phyloP scores from a whole-genome alignment of 2,797 vertebrate genomes.

The Crypturellus tataupa region DNA sequence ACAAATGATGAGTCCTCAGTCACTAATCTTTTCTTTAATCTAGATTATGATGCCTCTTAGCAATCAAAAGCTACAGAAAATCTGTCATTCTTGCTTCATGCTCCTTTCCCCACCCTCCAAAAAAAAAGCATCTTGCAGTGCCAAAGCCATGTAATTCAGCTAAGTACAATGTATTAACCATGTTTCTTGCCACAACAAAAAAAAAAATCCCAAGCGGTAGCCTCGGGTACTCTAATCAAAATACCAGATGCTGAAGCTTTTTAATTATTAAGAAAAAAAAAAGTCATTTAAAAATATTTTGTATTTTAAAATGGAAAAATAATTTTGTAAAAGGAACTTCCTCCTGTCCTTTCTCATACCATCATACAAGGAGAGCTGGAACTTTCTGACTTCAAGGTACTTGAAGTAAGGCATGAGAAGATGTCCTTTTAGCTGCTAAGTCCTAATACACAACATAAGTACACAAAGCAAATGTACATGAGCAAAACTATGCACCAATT shows the following conservation, averaged over 20 bases:
- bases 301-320: not conserved
- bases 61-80: slow-evolving; percentile 7
- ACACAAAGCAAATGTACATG: not conserved
- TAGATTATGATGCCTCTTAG: not conserved
- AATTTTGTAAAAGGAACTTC: not conserved
- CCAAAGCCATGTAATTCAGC: not conserved
- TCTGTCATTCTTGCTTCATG: slow-evolving; percentile 1
- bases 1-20: not conserved
- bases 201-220: not conserved
- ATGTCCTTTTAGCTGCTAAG: not conserved
- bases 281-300: not conserved
- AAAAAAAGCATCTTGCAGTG: slow-evolving; percentile 16
- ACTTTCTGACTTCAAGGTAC: not conserved
- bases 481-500: slow-evolving; percentile 33
- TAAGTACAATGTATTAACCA: not conserved
- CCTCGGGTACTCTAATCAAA: not conserved
- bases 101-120: not conserved
- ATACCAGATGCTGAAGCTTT: not conserved
- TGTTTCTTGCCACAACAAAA: not conserved
- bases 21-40: not conserved
- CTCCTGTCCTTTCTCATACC: not conserved
- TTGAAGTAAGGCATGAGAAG: not conserved
- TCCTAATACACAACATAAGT: not conserved
- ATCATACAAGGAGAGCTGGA: not conserved
- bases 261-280: not conserved